phyloP scores from a whole-genome alignment of 2,113 vertebrate genomes.

The Pelusios castaneus region DNA sequence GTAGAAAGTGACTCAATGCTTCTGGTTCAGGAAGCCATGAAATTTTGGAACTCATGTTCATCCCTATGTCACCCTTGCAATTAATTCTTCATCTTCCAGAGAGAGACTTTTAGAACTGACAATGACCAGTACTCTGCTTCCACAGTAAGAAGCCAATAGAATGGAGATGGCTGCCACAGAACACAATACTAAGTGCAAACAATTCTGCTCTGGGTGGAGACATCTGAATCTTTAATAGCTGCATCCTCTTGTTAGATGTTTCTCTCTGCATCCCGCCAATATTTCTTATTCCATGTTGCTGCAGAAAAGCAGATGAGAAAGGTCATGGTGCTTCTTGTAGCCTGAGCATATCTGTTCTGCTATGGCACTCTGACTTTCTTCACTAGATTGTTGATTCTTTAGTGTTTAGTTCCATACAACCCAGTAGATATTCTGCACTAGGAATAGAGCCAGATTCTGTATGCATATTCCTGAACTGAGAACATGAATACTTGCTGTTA shows the following conservation, averaged over 20 bases:
- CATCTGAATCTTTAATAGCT: not conserved
- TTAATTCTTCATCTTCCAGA: not conserved
- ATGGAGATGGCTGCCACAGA: not conserved
- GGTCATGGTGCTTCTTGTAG: not conserved
- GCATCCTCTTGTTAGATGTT: not conserved
- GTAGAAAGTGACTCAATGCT: not conserved
- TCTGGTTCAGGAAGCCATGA: not conserved
- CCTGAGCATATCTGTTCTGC: not conserved
- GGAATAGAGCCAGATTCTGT: not conserved
- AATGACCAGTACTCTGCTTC: not conserved
- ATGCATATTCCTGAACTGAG: not conserved
- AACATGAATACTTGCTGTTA: not conserved
- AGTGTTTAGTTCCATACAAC: too few species aligned
- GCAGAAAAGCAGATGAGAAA: not conserved
- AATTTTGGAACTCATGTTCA: not conserved
- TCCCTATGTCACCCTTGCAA: not conserved
- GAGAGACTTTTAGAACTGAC: not conserved
- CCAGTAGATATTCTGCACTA: not conserved
- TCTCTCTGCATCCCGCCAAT: not conserved
- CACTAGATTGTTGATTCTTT: not conserved
- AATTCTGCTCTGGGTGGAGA: not conserved
- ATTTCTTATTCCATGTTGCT: not conserved
- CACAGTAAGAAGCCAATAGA: rapidly evolving
- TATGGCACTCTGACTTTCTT: rapidly evolving
- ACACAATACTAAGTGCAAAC: not conserved